These are phyloP conservation scores for Corythornis cristatus DNA, from an alignment of 2,113 vertebrate species.

Conservation along the genomic window DNA sequence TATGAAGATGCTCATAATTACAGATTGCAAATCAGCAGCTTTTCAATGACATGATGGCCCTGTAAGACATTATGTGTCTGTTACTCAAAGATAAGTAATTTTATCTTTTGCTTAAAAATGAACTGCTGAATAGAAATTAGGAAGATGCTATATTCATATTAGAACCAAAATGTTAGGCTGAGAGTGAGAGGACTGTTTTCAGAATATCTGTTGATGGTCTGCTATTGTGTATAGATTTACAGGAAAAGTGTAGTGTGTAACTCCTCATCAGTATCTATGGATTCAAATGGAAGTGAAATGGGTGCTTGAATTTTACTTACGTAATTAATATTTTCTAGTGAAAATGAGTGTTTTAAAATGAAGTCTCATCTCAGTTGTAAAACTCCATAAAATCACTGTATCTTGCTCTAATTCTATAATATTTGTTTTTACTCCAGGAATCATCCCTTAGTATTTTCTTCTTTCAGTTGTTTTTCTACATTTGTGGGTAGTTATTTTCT, in stretches of 20 bases:
- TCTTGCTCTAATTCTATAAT: background rate
- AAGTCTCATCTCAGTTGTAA: background rate
- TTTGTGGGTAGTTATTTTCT: background rate
- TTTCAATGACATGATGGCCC: background rate
- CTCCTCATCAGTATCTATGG: background rate
- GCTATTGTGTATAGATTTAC: background rate
- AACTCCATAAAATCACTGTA: background rate
- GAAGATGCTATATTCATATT: background rate
- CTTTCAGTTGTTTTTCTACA: background rate
- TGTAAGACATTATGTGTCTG: background rate
- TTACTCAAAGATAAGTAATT: conserved; percentile 19
- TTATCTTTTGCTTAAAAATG: conserved; percentile 4
- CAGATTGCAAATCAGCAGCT: background rate
- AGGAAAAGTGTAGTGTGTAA: background rate
- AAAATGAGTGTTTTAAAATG: background rate
- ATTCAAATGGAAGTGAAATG: background rate
- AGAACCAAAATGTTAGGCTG: background rate
- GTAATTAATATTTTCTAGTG: background rate
- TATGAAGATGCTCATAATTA: conserved; percentile 18
- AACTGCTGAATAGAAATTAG: background rate
- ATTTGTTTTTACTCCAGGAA: background rate
- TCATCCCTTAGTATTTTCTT: background rate
- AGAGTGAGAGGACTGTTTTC: background rate
- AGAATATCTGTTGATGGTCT: background rate
- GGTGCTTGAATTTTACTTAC: background rate